Percentiles rank a stretch among this genome's conserved stretches.
Conservation (phyloP, 2,888 invertebrate genomes). For the Eulithis prunata region DNA sequence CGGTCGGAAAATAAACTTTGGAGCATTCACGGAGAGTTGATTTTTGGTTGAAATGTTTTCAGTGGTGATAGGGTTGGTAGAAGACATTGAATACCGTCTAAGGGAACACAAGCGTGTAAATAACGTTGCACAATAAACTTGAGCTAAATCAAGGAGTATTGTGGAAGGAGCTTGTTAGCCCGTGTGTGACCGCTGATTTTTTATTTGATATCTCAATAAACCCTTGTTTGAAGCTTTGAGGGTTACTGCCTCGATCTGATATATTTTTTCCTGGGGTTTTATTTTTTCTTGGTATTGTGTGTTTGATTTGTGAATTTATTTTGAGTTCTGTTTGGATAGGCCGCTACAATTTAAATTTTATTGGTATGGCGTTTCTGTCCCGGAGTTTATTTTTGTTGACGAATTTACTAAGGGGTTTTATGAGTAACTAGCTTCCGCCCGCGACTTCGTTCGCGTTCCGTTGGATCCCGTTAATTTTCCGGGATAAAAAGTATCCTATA, state of each 20-base stretch:
- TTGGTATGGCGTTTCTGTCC: constrained; percentile 54
- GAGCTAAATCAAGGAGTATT: constrained; percentile 81
- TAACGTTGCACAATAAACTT: constrained; percentile 81
- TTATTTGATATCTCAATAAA: constrained; percentile 84
- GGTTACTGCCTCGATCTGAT: constrained; percentile 66
- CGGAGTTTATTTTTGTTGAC: constrained; percentile 43
- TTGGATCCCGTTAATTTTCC: too few species aligned
- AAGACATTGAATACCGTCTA: constrained; percentile 65
- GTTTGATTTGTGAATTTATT: constrained; percentile 67
- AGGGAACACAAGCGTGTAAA: constrained; percentile 75
- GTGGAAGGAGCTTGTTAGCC: constrained; percentile 78
- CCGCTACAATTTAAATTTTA: constrained; percentile 60
- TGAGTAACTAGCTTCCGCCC: too few species aligned
- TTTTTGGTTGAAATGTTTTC: constrained; percentile 3
- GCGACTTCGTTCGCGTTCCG: too few species aligned
- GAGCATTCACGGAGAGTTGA: not conserved
- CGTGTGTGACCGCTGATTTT: constrained; percentile 79
- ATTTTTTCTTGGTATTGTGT: constrained; percentile 53
- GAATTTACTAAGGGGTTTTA: too few species aligned
- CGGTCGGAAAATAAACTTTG: constrained; percentile 35
- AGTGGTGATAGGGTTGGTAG: constrained; percentile 34
- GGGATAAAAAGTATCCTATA: too few species aligned
- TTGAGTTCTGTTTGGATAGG: constrained; percentile 66
- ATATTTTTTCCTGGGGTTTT: constrained; percentile 59
- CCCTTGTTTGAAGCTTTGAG: constrained; percentile 60